Evolutionary conservation across 2,888 invertebrate species (phyloP).

Genomic region (Platycheirus rosarum): DNA sequence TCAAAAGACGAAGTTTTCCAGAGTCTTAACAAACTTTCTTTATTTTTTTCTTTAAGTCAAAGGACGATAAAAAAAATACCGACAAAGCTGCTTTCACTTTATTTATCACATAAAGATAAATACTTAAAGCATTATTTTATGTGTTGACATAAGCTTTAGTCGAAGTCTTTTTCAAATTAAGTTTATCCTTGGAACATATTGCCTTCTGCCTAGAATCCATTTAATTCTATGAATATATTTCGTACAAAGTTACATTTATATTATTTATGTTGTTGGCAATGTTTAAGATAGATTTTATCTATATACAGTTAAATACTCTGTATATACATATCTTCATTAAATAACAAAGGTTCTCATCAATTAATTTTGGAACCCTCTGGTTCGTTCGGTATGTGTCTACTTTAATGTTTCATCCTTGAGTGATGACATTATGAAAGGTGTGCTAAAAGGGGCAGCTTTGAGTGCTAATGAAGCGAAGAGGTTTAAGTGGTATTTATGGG

Average conservation of each 20-base stretch:
- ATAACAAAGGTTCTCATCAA: slow-evolving; percentile 11
- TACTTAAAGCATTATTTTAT: not conserved
- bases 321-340: not conserved
- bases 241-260: not conserved
- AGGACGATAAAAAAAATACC: slow-evolving; percentile 4
- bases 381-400: not conserved
- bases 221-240: not conserved
- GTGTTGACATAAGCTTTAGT: not conserved
- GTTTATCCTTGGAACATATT: not conserved
- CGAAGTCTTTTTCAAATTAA: not conserved
- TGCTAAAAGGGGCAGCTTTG: slow-evolving; percentile 7
- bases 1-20: slow-evolving; percentile 12
- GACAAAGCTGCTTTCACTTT: not conserved
- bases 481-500: slow-evolving; percentile 14
- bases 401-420: not conserved
- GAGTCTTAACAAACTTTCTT: not conserved
- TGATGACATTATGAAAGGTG: slow-evolving; percentile 1
- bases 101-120: slow-evolving; percentile 1
- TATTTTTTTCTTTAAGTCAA: not conserved
- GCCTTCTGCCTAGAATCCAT: not conserved
- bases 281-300: not conserved
- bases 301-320: not conserved
- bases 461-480: slow-evolving; percentile 28
- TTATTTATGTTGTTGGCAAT: not conserved
- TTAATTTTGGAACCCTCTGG: slow-evolving; percentile 10